Conservation (phyloP, 2,113 vertebrate species). For the Corythornis cristatus region DNA sequence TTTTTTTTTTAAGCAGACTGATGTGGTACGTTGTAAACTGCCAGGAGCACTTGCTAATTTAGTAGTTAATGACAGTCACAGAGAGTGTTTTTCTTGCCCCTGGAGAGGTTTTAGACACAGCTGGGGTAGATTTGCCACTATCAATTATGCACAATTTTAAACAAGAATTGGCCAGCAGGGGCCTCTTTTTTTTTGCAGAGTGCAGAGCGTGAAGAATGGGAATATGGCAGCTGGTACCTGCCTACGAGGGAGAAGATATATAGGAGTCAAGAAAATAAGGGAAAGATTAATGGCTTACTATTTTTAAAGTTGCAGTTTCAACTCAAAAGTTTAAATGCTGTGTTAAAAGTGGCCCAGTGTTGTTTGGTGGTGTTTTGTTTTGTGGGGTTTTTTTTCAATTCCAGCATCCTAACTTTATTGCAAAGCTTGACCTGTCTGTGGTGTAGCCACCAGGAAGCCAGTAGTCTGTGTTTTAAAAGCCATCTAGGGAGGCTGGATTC, state of each 20-base stretch:
- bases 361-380: background rate
- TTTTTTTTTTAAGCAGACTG: conserved; percentile 14
- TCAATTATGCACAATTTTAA: conserved; percentile 73
- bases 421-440: background rate
- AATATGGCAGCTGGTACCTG: conserved; percentile 48
- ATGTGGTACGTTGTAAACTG: conserved; percentile 25
- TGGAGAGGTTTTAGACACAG: conserved; percentile 65
- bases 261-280: background rate
- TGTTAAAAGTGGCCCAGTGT: background rate
- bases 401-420: background rate
- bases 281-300: conserved; percentile 34
- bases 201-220: conserved; percentile 33
- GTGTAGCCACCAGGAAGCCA: background rate
- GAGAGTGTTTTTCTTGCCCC: conserved; percentile 64
- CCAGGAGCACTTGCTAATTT: conserved; percentile 63
- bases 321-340: conserved; percentile 20
- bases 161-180: conserved; percentile 69
- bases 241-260: background rate
- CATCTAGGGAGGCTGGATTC: background rate
- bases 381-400: background rate
- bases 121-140: conserved; percentile 65
- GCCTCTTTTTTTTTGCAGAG: conserved; percentile 47
- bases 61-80: conserved; percentile 66
- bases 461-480: background rate
- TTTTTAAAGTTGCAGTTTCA: conserved; percentile 51